Evolutionary conservation across 2,797 vertebrate genomes (phyloP).

Genomic region (Craterocephalus amniculus): DNA sequence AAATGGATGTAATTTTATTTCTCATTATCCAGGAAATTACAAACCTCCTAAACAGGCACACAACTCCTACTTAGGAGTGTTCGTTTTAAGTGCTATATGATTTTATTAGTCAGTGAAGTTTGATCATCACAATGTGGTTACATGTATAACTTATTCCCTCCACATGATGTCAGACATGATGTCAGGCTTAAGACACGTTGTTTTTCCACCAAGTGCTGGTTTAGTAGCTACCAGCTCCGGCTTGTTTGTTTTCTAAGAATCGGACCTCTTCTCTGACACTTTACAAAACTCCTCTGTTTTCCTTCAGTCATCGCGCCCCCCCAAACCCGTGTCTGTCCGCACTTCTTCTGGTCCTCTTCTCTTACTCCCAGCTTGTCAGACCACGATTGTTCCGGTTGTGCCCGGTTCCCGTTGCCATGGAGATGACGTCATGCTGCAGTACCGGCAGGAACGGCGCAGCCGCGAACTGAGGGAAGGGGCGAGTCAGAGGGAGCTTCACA

Average conservation of each 20-base stretch:
- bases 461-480: conserved; percentile 42
- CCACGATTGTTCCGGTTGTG: conserved; percentile 38
- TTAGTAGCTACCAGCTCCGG: background rate
- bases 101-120: background rate
- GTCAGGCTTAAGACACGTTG: background rate
- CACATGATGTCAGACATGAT: background rate
- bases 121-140: background rate
- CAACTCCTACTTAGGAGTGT: too few relatives aligned
- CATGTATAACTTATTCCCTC: background rate
- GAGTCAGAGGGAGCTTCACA: conserved; percentile 12
- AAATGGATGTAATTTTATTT: background rate
- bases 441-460: conserved; percentile 52
- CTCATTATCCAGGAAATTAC: conserved; percentile 3
- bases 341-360: background rate
- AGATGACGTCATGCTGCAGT: conserved; percentile 82
- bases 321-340: background rate
- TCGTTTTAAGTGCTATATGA: too few relatives aligned
- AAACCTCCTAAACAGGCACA: background rate
- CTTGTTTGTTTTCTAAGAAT: background rate
- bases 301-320: background rate
- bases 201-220: background rate
- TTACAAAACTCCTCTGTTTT: background rate
- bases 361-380: conserved; percentile 4
- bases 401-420: conserved; percentile 74
- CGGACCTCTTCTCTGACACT: background rate